A percentile compares a stretch with the other conserved stretches of the same genome.
These are phyloP conservation scores for Merops nubicus DNA, from an alignment of 2,113 vertebrate genomes.

Conservation along the genomic window DNA sequence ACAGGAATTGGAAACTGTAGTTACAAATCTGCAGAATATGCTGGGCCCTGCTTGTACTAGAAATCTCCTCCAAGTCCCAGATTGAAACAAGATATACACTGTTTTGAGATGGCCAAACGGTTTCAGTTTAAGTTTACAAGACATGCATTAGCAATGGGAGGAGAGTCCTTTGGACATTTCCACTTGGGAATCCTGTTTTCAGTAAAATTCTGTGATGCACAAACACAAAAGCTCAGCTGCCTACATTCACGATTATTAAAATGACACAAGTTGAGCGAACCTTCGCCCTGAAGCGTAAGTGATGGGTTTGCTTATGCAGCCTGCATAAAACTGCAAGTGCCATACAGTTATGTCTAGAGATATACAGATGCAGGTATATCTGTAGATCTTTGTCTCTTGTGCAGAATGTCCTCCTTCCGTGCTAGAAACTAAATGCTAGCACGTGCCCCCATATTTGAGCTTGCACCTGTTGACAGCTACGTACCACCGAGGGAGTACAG, in stretches of 20 bases:
- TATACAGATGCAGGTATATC: conserved; percentile 57
- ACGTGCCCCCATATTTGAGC: background rate
- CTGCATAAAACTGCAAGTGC: conserved; percentile 74
- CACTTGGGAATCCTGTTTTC: conserved; percentile 79
- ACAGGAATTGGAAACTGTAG: conserved; percentile 54
- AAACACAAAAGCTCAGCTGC: conserved; percentile 76
- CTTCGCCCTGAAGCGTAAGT: conserved; percentile 55
- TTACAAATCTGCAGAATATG: conserved; percentile 58
- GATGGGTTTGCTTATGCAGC: conserved; percentile 70
- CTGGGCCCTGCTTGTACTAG: conserved; percentile 31
- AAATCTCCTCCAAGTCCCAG: conserved; percentile 60
- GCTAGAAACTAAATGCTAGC: conserved; percentile 24
- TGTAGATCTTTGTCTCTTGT: conserved; percentile 52
- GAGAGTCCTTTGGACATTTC: conserved; percentile 78
- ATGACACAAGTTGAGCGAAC: conserved; percentile 53
- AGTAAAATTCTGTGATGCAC: conserved; percentile 79
- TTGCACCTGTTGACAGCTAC: conserved; percentile 24
- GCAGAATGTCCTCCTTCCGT: conserved; percentile 39
- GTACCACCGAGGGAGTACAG: conserved; percentile 48
- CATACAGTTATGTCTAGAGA: conserved; percentile 43
- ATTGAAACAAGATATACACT: conserved; percentile 64
- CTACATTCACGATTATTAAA: conserved; percentile 69
- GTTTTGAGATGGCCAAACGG: conserved; percentile 61
- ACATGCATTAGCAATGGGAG: conserved; percentile 70
- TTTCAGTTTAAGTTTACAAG: conserved; percentile 58